Percentiles rank a stretch among this genome's conserved stretches.
These are phyloP conservation scores for Anoplolepis gracilipes DNA, from an alignment of 1,140 invertebrate species.

Conservation along the genomic window DNA sequence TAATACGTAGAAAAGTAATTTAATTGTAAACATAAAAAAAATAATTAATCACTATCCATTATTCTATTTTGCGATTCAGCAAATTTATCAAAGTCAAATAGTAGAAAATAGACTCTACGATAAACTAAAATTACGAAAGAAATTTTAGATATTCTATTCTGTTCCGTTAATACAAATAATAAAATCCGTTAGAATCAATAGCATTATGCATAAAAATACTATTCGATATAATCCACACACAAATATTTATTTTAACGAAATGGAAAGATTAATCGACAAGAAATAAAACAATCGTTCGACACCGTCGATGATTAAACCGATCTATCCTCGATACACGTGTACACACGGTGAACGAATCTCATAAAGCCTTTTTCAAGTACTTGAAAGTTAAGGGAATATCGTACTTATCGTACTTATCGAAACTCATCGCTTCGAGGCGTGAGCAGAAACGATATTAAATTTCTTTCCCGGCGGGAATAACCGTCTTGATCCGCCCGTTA, in stretches of 20 bases:
- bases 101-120: background rate
- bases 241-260: conserved; percentile 3
- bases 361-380: conserved; percentile 50
- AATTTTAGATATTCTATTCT: background rate
- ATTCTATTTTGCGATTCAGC: background rate
- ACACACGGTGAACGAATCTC: conserved; percentile 47
- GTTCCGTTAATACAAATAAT: background rate
- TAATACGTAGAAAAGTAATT: background rate
- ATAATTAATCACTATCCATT: conserved; percentile 9
- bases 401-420: conserved; percentile 64
- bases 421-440: conserved; percentile 68
- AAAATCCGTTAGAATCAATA: background rate
- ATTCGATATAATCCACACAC: background rate
- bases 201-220: background rate
- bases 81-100: conserved; percentile 17
- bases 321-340: conserved; percentile 4
- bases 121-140: background rate
- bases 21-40: background rate
- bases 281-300: conserved; percentile 3
- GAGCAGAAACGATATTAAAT: conserved; percentile 73
- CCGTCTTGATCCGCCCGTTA: conserved; percentile 72
- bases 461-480: conserved; percentile 69
- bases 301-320: conserved; percentile 35
- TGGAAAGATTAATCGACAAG: background rate
- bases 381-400: conserved; percentile 52